These are phyloP conservation scores for Myopa tessellatipennis DNA, from an alignment of 2,888 invertebrate species.

Conservation along the genomic window DNA sequence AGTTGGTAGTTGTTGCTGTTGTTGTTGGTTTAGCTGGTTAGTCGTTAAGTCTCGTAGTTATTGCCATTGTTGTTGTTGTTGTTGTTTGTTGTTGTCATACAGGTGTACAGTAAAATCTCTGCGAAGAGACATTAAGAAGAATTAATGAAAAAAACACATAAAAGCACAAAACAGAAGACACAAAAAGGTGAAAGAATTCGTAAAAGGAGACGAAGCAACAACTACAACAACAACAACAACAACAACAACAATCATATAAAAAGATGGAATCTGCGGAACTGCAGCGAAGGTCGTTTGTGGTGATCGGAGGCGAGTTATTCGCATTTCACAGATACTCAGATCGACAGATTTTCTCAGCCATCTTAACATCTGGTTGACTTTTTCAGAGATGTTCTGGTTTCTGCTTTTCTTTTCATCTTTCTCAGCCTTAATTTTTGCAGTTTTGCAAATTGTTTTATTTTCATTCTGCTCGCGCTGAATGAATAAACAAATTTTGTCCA, in stretches of 20 bases:
- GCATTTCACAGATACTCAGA: constrained; percentile 22
- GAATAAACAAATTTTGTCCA: not conserved
- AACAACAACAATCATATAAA: not conserved
- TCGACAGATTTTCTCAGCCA: not conserved
- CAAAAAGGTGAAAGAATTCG: constrained; percentile 6
- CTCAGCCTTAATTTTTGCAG: not conserved
- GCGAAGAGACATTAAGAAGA: not conserved
- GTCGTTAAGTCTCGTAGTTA: constrained; percentile 4
- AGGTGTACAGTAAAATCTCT: constrained; percentile 21
- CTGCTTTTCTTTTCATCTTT: not conserved
- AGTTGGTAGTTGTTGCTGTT: not conserved
- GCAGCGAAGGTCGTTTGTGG: constrained; percentile 25
- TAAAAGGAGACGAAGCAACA: not conserved
- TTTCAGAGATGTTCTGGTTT: not conserved
- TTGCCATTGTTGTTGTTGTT: constrained; percentile 28
- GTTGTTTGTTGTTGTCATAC: constrained; percentile 1
- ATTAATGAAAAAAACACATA: constrained; percentile 12
- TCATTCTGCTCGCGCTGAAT: no score
- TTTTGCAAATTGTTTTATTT: not conserved
- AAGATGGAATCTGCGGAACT: not conserved
- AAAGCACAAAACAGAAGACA: not conserved
- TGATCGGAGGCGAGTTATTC: constrained; percentile 11
- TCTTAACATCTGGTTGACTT: not conserved
- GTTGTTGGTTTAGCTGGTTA: not conserved
- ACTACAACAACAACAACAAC: not conserved